phyloP scores from a whole-genome alignment of 2,797 vertebrate genomes.

The Heliangelus exortis region DNA sequence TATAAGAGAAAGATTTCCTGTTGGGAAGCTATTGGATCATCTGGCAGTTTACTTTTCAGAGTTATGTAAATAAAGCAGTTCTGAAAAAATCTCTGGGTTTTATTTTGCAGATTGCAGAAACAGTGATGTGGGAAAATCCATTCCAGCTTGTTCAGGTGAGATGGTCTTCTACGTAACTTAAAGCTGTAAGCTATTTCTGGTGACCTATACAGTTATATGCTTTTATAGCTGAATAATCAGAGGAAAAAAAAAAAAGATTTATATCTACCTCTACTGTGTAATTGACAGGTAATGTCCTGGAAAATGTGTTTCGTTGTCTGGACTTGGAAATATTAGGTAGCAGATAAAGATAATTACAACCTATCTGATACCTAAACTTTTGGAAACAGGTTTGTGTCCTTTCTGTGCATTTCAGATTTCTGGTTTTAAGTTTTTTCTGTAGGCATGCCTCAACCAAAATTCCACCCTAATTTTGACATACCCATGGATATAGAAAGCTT shows the following conservation, averaged over 20 bases:
- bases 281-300: not conserved
- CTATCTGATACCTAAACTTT: not conserved
- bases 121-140: slow-evolving; percentile 78
- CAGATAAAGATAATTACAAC: not conserved
- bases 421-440: not conserved
- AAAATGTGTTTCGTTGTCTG: not conserved
- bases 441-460: not conserved
- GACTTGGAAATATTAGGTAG: not conserved
- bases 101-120: slow-evolving; percentile 81
- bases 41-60: not conserved
- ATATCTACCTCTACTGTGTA: not conserved
- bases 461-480: not conserved
- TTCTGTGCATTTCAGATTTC: not conserved
- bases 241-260: not conserved
- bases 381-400: not conserved
- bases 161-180: not conserved
- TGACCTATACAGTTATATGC: not conserved
- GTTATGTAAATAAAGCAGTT: not conserved
- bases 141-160: slow-evolving; percentile 89
- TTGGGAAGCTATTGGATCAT: not conserved
- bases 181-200: not conserved
- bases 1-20: not conserved
- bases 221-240: not conserved
- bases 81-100: slow-evolving; percentile 9
- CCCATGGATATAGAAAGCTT: not conserved